These are phyloP conservation scores for Epirrhoe alternata DNA, from an alignment of 2,888 invertebrate species.

Conservation along the genomic window DNA sequence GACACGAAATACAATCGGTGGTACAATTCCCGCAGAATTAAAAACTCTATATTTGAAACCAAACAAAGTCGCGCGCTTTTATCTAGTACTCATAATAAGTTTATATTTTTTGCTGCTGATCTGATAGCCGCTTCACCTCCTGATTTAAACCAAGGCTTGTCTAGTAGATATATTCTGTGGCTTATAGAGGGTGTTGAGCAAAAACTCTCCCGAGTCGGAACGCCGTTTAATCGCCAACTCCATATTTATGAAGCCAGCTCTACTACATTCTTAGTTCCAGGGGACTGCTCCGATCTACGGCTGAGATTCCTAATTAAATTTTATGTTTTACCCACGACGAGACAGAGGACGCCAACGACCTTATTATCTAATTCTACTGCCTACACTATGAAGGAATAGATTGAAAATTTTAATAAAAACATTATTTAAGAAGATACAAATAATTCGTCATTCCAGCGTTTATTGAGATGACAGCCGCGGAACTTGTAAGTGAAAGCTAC, in stretches of 20 bases:
- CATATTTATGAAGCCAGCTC: constrained; percentile 76
- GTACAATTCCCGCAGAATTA: too few species aligned
- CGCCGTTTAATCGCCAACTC: constrained; percentile 71
- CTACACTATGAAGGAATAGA: too few species aligned
- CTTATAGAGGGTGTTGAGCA: constrained; percentile 53
- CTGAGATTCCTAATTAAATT: constrained; percentile 55
- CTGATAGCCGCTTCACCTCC: constrained; percentile 45
- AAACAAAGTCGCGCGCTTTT: neutral
- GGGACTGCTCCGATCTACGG: constrained; percentile 43
- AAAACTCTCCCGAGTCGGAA: constrained; percentile 63
- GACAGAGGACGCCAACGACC: neutral
- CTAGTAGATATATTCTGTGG: constrained; percentile 25
- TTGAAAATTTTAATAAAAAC: too few species aligned
- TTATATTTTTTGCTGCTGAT: constrained; percentile 32
- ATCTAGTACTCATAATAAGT: constrained; percentile 16
- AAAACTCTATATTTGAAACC: neutral
- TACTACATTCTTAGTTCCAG: constrained; percentile 75
- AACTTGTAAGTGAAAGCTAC: too few species aligned
- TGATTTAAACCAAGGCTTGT: constrained; percentile 53
- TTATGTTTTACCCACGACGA: constrained; percentile 12
- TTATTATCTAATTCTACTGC: neutral
- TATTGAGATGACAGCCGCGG: too few species aligned
- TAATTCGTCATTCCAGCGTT: too few species aligned
- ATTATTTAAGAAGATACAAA: too few species aligned
- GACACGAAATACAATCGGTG: too few species aligned